These are phyloP conservation scores for Pseudochirops cupreus DNA, from an alignment of 2,797 vertebrate species.

Conservation along the genomic window DNA sequence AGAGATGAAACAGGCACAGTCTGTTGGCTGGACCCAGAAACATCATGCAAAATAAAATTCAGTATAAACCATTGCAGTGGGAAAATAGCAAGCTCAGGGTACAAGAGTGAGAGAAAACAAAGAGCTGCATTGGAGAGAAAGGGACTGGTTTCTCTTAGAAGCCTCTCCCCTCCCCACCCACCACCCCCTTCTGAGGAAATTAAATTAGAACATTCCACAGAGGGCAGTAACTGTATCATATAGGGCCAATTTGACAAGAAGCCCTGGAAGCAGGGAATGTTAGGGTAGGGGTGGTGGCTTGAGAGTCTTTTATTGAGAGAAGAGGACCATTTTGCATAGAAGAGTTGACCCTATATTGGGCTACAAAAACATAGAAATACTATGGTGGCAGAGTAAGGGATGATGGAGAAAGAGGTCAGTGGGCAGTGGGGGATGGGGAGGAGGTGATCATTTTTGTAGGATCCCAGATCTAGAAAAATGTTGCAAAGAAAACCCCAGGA, in stretches of 20 bases:
- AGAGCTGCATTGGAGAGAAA: background rate
- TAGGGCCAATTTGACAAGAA: background rate
- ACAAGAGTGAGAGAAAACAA: background rate
- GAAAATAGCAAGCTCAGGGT: background rate
- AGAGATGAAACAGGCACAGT: background rate
- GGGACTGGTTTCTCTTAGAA: background rate
- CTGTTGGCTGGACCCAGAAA: background rate
- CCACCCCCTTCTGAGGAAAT: conserved; percentile 20
- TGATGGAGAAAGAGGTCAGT: background rate
- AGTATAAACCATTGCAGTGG: background rate
- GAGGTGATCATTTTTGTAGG: background rate
- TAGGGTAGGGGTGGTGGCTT: background rate
- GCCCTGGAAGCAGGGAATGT: background rate
- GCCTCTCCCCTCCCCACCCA: background rate
- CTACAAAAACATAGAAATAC: background rate
- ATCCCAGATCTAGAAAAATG: background rate
- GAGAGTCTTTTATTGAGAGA: background rate
- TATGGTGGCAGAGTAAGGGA: background rate
- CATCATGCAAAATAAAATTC: background rate
- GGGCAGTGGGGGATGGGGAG: background rate
- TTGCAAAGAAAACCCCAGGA: background rate
- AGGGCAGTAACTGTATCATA: conserved; percentile 1
- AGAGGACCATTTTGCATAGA: background rate
- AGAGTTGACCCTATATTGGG: background rate
- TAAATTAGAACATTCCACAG: background rate